A percentile compares a stretch with the other conserved stretches of the same genome.
Conservation (phyloP, 2,113 vertebrate species). For the Rhabdomys dilectus region DNA sequence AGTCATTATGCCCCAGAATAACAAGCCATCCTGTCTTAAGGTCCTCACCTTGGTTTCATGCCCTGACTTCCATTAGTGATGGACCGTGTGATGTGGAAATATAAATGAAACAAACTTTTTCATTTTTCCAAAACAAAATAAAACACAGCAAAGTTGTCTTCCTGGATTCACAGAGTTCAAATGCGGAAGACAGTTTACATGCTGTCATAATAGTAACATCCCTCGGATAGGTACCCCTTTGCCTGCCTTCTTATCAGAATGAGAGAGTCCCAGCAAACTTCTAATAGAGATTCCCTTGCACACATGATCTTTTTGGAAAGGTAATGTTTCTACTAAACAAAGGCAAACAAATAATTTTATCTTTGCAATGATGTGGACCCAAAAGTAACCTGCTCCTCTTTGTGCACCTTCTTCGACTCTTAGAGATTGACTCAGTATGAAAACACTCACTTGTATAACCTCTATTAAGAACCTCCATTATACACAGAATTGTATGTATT, state of each 20-base stretch:
- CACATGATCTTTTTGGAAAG: neutral
- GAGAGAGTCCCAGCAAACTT: neutral
- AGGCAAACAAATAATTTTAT: neutral
- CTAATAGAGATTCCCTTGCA: neutral
- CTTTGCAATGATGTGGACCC: neutral
- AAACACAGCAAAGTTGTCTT: neutral
- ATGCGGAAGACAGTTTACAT: neutral
- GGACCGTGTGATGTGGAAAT: neutral
- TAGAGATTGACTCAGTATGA: neutral
- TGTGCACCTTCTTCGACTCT: neutral
- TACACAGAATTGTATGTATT: neutral
- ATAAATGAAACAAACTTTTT: neutral
- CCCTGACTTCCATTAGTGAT: neutral
- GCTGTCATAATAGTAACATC: neutral
- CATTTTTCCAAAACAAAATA: neutral
- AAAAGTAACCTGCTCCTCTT: neutral
- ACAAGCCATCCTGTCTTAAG: neutral
- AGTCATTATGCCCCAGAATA: neutral
- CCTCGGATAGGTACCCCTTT: constrained; percentile 26
- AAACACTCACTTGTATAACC: neutral
- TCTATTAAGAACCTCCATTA: neutral
- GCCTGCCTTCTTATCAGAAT: neutral
- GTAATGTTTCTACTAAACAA: neutral
- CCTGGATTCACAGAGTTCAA: constrained; percentile 32
- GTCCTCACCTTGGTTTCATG: neutral